Evolutionary conservation across 1,140 invertebrate species (phyloP).

Genomic region (Drosophila albomicans): DNA sequence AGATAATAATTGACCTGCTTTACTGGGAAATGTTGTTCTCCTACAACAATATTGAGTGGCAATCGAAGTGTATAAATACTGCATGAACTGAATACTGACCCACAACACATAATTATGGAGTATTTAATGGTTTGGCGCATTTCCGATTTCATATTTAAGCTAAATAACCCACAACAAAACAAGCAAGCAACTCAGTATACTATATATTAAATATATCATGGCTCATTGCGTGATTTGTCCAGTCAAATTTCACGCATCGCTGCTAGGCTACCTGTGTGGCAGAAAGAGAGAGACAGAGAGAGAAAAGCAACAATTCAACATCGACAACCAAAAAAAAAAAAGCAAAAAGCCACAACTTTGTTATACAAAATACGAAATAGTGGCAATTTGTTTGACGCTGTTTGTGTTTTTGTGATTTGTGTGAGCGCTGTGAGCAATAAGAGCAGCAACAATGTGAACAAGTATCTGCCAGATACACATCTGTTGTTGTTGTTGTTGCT

Average conservation of each 20-base stretch:
- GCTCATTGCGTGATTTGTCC: slow-evolving; percentile 68
- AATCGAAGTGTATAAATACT: slow-evolving; percentile 29
- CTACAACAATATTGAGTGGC: neutral
- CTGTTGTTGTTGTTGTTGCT: neutral
- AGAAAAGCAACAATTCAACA: slow-evolving; percentile 4
- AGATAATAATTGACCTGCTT: neutral
- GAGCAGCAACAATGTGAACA: slow-evolving; percentile 28
- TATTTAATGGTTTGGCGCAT: slow-evolving; percentile 29
- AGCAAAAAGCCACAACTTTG: slow-evolving; percentile 63
- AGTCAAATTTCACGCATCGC: slow-evolving; percentile 67
- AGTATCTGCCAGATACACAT: slow-evolving; percentile 56
- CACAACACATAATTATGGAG: slow-evolving; percentile 28
- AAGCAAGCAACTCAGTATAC: slow-evolving; percentile 11
- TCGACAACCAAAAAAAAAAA: slow-evolving; percentile 37
- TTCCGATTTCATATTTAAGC: slow-evolving; percentile 6
- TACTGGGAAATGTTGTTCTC: neutral
- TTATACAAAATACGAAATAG: slow-evolving; percentile 60
- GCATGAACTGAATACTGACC: slow-evolving; percentile 11
- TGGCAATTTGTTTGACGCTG: slow-evolving; percentile 68
- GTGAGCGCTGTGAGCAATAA: slow-evolving; percentile 16
- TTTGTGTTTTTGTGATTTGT: slow-evolving; percentile 53
- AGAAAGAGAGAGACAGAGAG: neutral
- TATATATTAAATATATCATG: slow-evolving; percentile 38
- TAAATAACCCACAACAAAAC: slow-evolving; percentile 32
- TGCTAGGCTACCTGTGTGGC: slow-evolving; percentile 46